Evolutionary conservation across 2,113 vertebrate genomes (phyloP), one percentile per base, ranked within the genome.

Genomic region (Tupaia chinensis): DNA sequence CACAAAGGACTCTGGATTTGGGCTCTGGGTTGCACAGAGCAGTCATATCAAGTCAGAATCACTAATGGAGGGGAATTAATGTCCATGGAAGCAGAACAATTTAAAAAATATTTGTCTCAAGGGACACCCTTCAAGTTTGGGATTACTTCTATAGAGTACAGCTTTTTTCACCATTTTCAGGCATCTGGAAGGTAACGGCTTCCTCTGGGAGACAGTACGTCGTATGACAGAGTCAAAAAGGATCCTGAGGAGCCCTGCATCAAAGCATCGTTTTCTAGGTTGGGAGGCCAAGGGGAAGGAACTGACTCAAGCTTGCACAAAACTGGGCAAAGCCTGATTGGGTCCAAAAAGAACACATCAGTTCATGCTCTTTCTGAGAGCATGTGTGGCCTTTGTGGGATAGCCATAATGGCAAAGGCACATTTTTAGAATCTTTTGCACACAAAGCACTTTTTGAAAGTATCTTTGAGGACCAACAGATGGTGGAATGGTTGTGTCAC

Each of bases 31-130:
- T 76, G 14, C 16, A 69, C 20, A 60, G 87, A 88, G 72, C 53
- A 34, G 53, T 69, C 61, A 65, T 3, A 25, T 68, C 29, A 34
- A 95, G 25, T 74, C 60, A 60, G 76, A 92, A 25, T 82, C 29
- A 25, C 53, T 95, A 88, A 72, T 44, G 54, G 70, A 56, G 17
- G 20, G 22, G 29, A 44, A 77, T 34, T 78, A 69, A 87, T 78
- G 15, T 63, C 27, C 72, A 73, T 14, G 10, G 74, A 94, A 88
- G 22, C 53, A 56, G 58, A 85, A 87, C 68, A 69, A 22, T 81
- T 78, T 78, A 22, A 69, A 87, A 91, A 23, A 44, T 3, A 65
- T 78, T 87, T 81, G 54, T 92, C 95, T 94, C 81, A 6, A 77
- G 63, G 77, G 93, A 92, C 8, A 32, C 1, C 63, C 29, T 87